phyloP scores from a whole-genome alignment of 2,888 invertebrate genomes.

The Cantharis rustica region DNA sequence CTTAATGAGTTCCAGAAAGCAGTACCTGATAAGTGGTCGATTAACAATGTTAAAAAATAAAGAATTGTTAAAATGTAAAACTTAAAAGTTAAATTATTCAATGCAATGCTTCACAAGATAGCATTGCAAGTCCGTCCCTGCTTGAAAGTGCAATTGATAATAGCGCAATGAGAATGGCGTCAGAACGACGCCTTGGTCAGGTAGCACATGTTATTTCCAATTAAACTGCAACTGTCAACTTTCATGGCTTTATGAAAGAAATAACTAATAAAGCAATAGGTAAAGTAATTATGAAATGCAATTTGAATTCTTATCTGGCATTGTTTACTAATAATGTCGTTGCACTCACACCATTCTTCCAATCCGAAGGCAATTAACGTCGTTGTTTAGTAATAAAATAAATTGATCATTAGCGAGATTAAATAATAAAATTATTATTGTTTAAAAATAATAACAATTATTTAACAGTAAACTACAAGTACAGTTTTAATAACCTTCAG shows the following conservation, averaged over 20 bases:
- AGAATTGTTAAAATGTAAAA: too few relatives aligned
- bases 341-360: constrained; percentile 3
- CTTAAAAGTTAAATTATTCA: too few relatives aligned
- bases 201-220: constrained; percentile 10
- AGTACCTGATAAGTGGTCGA: too few relatives aligned
- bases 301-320: background rate
- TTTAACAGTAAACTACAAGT: background rate
- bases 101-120: too few relatives aligned
- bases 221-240: constrained; percentile 14
- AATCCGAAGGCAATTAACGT: background rate
- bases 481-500: background rate
- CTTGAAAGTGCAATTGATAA: background rate
- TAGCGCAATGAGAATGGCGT: background rate
- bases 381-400: background rate
- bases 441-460: background rate
- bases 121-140: background rate
- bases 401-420: background rate
- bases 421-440: background rate
- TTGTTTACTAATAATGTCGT: constrained; percentile 4
- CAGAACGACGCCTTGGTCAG: background rate
- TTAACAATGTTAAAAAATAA: too few relatives aligned
- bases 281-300: constrained; percentile 8
- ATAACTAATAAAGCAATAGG: constrained; percentile 9
- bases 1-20: too few relatives aligned
- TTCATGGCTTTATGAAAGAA: constrained; percentile 9